Evolutionary conservation across 2,113 vertebrate genomes (phyloP), one percentile per base, ranked within the genome.

Genomic region (Hippocampus abdominalis): DNA sequence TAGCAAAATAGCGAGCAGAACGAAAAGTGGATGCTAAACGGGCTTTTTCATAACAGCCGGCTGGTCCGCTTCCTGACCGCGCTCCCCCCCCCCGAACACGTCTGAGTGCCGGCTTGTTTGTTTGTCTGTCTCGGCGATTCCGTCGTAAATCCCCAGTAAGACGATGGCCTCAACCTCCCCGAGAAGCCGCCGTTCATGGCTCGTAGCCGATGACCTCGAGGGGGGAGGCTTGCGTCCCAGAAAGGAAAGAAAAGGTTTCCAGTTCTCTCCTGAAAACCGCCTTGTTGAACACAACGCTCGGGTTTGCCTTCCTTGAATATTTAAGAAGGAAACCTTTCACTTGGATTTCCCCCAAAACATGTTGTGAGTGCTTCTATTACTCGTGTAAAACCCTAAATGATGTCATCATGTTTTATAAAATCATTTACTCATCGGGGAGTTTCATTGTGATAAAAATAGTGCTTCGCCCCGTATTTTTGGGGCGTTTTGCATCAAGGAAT

Each of bases 11-110:
- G 79, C 64, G 49, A 74, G 62, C 74, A 75, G 77, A 65, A 79
- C 77, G 75, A 82, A 73, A 73, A 79, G 66, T 69, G 42, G 84
- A 85, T 64, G 2, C 68, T 87, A 84, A 12, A 84, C 13, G 1
- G 12, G 12, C 44, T 15, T 86, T 84, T 89, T 87, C 85, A 71
- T 79, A 80, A 84, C 3, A 2, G 51, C 59, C 21, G 16, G 73
- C 64, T 40, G 15, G 3, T 64, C 20, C 3, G 5, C 66, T 70
- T 60, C 74, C 46, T 1, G 56, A 71, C 54, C 12, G 54, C 54
- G 54, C 54, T 56, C 3, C 54, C 54, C 12, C 3, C 54, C 54
- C 12, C 12, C 12, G 69, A 81, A 62, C 69, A 8, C 69, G 84
- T 86, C 75, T 40, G 51, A 48, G 46, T 48, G 13, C 13, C 62